These are phyloP conservation scores for Bos javanicus DNA, from an alignment of 2,113 vertebrate genomes.

Conservation along the genomic window DNA sequence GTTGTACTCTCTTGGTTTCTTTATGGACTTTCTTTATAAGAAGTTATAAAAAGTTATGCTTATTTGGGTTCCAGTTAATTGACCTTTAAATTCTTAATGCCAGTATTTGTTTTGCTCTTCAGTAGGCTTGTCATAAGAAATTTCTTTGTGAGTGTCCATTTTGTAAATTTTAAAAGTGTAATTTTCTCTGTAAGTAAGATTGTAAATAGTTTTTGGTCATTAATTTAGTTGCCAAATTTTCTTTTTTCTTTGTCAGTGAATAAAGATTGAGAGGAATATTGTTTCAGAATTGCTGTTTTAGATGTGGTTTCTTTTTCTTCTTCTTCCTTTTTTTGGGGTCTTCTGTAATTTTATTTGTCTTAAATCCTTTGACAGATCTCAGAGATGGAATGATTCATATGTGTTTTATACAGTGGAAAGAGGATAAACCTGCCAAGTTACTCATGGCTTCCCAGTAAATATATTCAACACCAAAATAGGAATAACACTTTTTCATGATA, in stretches of 20 bases:
- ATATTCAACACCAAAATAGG: neutral
- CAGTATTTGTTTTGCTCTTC: neutral
- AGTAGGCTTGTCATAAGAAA: neutral
- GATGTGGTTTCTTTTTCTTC: neutral
- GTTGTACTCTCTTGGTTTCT: neutral
- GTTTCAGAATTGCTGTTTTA: slow-evolving; percentile 19
- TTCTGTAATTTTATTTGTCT: neutral
- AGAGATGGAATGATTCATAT: slow-evolving; percentile 13
- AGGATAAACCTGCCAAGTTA: slow-evolving; percentile 18
- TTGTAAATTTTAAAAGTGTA: neutral
- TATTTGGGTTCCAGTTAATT: neutral
- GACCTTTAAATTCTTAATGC: slow-evolving; percentile 24
- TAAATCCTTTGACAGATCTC: neutral
- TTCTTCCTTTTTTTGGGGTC: neutral
- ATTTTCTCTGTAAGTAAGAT: neutral
- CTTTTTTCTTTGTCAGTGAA: neutral
- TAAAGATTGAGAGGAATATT: neutral
- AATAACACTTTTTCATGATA: slow-evolving; percentile 16
- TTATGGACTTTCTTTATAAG: neutral
- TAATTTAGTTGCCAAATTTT: neutral
- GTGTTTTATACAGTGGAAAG: slow-evolving; percentile 36
- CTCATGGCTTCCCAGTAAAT: slow-evolving; percentile 47
- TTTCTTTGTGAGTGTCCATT: neutral
- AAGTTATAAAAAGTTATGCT: neutral
- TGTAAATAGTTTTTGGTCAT: neutral